These are phyloP conservation scores for Boloria selene DNA, from an alignment of 2,888 invertebrate species.

Conservation along the genomic window DNA sequence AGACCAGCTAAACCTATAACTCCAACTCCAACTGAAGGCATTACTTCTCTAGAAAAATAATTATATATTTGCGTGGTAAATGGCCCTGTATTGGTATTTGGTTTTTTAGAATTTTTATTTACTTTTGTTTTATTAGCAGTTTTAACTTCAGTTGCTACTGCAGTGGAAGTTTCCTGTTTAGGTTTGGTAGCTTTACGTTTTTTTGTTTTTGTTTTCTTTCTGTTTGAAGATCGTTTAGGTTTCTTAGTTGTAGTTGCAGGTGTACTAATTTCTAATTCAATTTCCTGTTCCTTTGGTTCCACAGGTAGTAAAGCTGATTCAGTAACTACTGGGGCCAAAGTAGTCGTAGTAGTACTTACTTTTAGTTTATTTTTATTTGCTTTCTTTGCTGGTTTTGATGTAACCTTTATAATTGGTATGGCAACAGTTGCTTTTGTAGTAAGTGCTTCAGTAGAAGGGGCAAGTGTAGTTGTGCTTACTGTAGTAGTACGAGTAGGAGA, in stretches of 20 bases:
- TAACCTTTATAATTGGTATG: slow-evolving; percentile 51
- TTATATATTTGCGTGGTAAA: slow-evolving; percentile 89
- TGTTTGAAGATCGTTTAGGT: slow-evolving; percentile 69
- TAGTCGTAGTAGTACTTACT: slow-evolving; percentile 45
- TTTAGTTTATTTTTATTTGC: slow-evolving; percentile 71
- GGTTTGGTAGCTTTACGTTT: slow-evolving; percentile 81
- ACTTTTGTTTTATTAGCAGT: slow-evolving; percentile 79
- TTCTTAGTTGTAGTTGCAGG: slow-evolving; percentile 76
- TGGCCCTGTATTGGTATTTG: slow-evolving; percentile 76
- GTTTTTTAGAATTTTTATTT: slow-evolving; percentile 64
- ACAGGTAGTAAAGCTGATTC: slow-evolving; percentile 72
- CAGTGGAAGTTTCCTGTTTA: slow-evolving; percentile 58
- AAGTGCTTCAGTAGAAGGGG: slow-evolving; percentile 54
- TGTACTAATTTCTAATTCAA: slow-evolving; percentile 75
- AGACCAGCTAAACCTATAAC: slow-evolving; percentile 88
- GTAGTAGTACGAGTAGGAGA: slow-evolving; percentile 52
- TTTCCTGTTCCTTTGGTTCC: slow-evolving; percentile 77
- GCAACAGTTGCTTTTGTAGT: slow-evolving; percentile 54
- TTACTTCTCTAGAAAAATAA: slow-evolving; percentile 89
- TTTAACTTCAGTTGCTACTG: slow-evolving; percentile 68
- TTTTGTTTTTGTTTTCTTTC: slow-evolving; percentile 82
- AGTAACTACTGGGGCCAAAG: slow-evolving; percentile 52
- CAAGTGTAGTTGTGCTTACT: slow-evolving; percentile 49
- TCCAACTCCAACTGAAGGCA: slow-evolving; percentile 91
- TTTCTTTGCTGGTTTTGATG: slow-evolving; percentile 66